Percentiles rank a stretch among this genome's conserved stretches.
Conservation (phyloP, 2,113 vertebrate species). For the Chloebia gouldiae region DNA sequence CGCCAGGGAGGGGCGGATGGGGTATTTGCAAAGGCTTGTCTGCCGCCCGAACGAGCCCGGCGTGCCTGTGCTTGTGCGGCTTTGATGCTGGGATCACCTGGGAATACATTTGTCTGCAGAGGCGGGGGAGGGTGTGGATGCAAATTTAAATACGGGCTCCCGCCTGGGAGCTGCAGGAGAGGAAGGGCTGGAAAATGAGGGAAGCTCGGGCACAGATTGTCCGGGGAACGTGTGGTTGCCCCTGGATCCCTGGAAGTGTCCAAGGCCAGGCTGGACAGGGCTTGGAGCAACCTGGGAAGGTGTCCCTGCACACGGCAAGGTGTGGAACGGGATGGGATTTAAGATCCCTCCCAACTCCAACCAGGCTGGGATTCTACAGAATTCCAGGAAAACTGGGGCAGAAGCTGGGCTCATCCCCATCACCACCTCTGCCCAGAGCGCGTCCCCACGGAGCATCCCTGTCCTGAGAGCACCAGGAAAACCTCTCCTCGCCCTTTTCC, state of each 20-base stretch:
- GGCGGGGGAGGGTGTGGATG: neutral
- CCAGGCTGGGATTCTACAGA: neutral
- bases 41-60: neutral
- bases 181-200: neutral
- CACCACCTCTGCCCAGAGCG: fast-evolving
- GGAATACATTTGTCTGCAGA: neutral
- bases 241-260: neutral
- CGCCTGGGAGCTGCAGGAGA: neutral
- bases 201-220: fast-evolving
- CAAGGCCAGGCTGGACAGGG: fast-evolving
- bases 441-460: neutral
- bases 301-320: neutral
- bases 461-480: neutral
- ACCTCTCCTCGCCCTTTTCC: neutral
- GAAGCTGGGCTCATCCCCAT: neutral
- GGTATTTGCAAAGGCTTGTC: neutral
- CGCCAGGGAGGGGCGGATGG: neutral
- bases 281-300: fast-evolving
- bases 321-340: neutral
- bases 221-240: neutral
- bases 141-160: neutral
- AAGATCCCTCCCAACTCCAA: neutral
- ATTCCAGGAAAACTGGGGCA: neutral
- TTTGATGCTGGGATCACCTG: neutral
- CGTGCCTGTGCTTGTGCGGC: neutral